Percentiles rank a stretch among this genome's conserved stretches.
Evolutionary conservation across 2,113 vertebrate genomes (phyloP).

Genomic region (Pseudorasbora parva): DNA sequence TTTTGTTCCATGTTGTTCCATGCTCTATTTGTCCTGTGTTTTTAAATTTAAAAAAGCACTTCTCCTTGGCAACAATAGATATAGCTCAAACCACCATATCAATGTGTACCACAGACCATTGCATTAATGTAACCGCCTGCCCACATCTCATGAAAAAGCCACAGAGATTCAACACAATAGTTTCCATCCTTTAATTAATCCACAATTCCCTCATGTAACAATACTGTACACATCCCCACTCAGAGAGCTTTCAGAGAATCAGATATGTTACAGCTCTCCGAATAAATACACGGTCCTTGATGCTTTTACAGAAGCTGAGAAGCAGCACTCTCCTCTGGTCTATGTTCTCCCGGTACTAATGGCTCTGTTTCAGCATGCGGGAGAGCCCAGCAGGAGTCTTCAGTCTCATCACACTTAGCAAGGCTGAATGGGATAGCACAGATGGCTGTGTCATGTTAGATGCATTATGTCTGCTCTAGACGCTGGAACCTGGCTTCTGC

Average conservation of each 20-base stretch:
- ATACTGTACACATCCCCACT: neutral
- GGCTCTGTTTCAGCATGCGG: slow-evolving; percentile 56
- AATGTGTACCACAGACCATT: slow-evolving; percentile 15
- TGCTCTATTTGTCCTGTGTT: neutral
- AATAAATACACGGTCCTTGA: slow-evolving; percentile 17
- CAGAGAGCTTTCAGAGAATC: neutral
- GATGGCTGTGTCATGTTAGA: slow-evolving; percentile 65
- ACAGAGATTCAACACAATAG: neutral
- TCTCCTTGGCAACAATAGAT: slow-evolving; percentile 4
- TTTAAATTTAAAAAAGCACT: neutral
- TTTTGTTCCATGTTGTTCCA: no score
- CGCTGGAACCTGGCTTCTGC: slow-evolving; percentile 40
- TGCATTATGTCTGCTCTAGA: slow-evolving; percentile 60
- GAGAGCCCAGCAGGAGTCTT: slow-evolving; percentile 60
- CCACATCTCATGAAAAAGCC: slow-evolving; percentile 21
- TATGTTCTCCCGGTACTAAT: slow-evolving; percentile 49
- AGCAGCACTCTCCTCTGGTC: slow-evolving; percentile 32
- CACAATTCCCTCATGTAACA: neutral
- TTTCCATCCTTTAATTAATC: slow-evolving; percentile 16
- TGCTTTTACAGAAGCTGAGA: slow-evolving; percentile 10
- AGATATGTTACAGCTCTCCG: neutral
- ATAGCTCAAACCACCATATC: neutral
- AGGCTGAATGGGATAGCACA: slow-evolving; percentile 59
- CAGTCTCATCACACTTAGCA: slow-evolving; percentile 65
- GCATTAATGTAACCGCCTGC: neutral